Evolutionary conservation across 2,797 vertebrate species (phyloP).

Genomic region (Hoplostethus mediterraneus): DNA sequence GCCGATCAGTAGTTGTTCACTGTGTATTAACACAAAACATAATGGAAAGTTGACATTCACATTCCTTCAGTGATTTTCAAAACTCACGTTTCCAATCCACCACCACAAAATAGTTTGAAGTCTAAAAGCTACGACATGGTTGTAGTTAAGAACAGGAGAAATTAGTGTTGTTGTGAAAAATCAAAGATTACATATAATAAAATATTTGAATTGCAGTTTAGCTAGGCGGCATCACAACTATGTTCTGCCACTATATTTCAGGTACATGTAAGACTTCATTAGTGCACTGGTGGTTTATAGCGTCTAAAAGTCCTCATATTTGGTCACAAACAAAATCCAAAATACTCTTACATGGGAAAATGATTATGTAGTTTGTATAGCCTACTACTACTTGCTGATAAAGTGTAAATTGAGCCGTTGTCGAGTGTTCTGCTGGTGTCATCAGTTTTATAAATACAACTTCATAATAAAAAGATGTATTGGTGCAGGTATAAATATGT

Average conservation of each 20-base stretch:
- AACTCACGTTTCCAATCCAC: neutral
- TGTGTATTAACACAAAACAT: constrained; percentile 36
- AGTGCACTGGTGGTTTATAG: constrained; percentile 49
- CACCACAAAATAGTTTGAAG: neutral
- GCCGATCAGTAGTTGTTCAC: neutral
- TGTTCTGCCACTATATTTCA: constrained; percentile 5
- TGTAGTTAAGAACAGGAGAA: constrained; percentile 25
- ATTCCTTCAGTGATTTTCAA: constrained; percentile 18
- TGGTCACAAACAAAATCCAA: constrained; percentile 20
- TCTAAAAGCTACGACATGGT: constrained; percentile 7
- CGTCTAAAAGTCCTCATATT: constrained; percentile 19
- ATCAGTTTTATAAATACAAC: constrained; percentile 56
- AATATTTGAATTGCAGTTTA: constrained; percentile 8
- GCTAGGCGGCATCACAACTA: neutral
- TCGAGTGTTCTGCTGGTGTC: constrained; percentile 50
- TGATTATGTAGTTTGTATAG: constrained; percentile 10
- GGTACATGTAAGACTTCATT: constrained; percentile 36
- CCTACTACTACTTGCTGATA: constrained; percentile 6
- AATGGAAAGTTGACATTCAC: constrained; percentile 14
- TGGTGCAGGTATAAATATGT: constrained; percentile 29
- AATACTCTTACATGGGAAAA: neutral
- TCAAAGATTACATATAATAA: constrained; percentile 11
- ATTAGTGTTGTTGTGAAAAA: neutral
- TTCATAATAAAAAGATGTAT: constrained; percentile 22
- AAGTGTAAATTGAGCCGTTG: constrained; percentile 20